Percentiles rank a stretch among this genome's conserved stretches.
Conservation (phyloP, 1,140 invertebrate genomes). For the Scaptomyza montana region DNA sequence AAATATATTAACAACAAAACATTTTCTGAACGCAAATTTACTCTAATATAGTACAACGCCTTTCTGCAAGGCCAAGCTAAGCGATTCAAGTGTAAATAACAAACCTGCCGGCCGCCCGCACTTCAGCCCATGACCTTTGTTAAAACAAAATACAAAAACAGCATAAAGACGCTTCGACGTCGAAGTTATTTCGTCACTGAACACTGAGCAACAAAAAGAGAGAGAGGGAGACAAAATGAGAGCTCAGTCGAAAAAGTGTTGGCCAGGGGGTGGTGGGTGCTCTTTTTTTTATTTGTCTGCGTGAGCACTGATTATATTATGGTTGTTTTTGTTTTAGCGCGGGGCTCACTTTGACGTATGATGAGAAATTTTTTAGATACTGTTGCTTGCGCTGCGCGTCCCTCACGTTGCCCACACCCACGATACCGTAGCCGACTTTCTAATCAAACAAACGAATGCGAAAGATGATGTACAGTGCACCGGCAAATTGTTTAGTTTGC, state of each 20-base stretch:
- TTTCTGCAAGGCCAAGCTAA: not conserved
- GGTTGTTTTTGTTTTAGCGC: slow-evolving; percentile 32
- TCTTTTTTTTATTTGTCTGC: slow-evolving; percentile 23
- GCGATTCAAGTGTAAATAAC: slow-evolving; percentile 21
- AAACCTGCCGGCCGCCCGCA: slow-evolving; percentile 16
- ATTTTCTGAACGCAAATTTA: too few species aligned
- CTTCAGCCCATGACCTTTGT: slow-evolving; percentile 45
- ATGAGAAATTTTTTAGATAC: slow-evolving; percentile 52
- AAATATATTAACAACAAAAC: too few species aligned
- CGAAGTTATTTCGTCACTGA: slow-evolving; percentile 54
- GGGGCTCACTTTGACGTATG: slow-evolving; percentile 27
- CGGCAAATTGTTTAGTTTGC: slow-evolving; percentile 54
- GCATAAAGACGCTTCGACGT: slow-evolving; percentile 17
- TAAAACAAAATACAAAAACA: slow-evolving; percentile 8
- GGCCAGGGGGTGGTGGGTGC: slow-evolving; percentile 24
- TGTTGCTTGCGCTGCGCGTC: slow-evolving; percentile 29
- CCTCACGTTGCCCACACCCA: slow-evolving; percentile 27
- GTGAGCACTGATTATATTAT: slow-evolving; percentile 39
- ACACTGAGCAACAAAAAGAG: slow-evolving; percentile 15
- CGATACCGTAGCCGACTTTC: slow-evolving; percentile 60
- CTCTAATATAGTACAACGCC: too few species aligned
- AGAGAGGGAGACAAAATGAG: slow-evolving; percentile 17
- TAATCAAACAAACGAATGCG: slow-evolving; percentile 68
- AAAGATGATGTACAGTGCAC: slow-evolving; percentile 50
- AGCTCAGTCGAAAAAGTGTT: not conserved